Evolutionary conservation across 2,888 invertebrate genomes (phyloP), one percentile per base, ranked within the genome.

Genomic region (Prostheceraeus crozeri): DNA sequence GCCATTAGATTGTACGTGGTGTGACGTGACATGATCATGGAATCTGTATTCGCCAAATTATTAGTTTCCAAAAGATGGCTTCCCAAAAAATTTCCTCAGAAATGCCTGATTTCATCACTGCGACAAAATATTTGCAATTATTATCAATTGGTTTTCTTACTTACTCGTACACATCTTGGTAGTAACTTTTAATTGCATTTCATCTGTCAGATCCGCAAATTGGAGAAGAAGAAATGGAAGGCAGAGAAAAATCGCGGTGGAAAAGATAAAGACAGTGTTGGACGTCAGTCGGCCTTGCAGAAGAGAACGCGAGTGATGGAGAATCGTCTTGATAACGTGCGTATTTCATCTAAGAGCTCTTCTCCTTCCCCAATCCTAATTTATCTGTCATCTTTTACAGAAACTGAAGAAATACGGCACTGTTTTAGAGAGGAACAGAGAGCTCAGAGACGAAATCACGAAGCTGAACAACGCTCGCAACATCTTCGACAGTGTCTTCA

Each of bases 401-500:
- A 40, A 57, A 57, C 40, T 53, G 3, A 57, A 59, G n/a, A 66
- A 68, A 52, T 70, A 71, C 63, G 70, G 70, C 64, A 65, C 69
- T 14, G 70, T 70, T 60, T 59, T 72, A 21, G 67, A 71, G 1
- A 63, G 57, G 11, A 72, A 72, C 46, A 59, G 60, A 8, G 36
- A 63, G 3, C 78, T 87, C 67, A 79, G 89, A 8, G 80, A 83
- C 10, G 84, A 85, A 68, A 87, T 90, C 33, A 85, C 89, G 69
- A 82, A 85, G 63, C 80, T 88, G 63, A 74, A 89, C 0, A 83
- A 84, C 63, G 88, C 89, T 73, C 81, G 89, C 21, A 81, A 83
- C 19, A 83, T 84, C 66, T 90, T 88, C 75, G 88, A 88, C 74
- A 80, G 82, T 6, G 80, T 85, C 62, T 87, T 87, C 84, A 83